Conservation (phyloP, 2,888 invertebrate genomes). For the Drosophila rubida region DNA sequence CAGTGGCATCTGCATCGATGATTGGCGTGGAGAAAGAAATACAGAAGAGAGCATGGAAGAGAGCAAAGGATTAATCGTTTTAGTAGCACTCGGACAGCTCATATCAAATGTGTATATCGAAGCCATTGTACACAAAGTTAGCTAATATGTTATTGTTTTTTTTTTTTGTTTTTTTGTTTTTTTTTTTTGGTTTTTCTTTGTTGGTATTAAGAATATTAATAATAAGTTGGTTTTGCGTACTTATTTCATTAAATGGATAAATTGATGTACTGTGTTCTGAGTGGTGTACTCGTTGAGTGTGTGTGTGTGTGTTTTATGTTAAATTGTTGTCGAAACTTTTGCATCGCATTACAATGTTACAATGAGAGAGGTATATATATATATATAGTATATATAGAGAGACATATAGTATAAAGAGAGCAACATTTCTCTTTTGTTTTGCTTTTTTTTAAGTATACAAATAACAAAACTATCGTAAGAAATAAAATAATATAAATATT, state of each 20-base stretch:
- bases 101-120: constrained; percentile 64
- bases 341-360: constrained; percentile 82
- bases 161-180: constrained; percentile 31
- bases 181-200: constrained; percentile 47
- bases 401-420: constrained; percentile 49
- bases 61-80: constrained; percentile 48
- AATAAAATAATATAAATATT: constrained; percentile 27
- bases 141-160: constrained; percentile 70
- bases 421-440: constrained; percentile 51
- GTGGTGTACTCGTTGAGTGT: constrained; percentile 18
- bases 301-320: constrained; percentile 35
- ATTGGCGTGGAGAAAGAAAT: constrained; percentile 50
- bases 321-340: constrained; percentile 62
- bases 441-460: constrained; percentile 21
- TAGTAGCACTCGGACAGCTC: constrained; percentile 30
- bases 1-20: constrained; percentile 14
- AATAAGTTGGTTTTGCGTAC: constrained; percentile 60
- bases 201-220: constrained; percentile 68
- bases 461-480: constrained; percentile 38
- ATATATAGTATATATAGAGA: constrained; percentile 27
- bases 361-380: constrained; percentile 53
- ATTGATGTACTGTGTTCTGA: constrained; percentile 39
- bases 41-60: constrained; percentile 75
- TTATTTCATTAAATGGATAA: constrained; percentile 68
- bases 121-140: constrained; percentile 80